Evolutionary conservation across 92 coral and sea anemone species (phyloP).

Genomic region (Palythoa grandiflora): DNA sequence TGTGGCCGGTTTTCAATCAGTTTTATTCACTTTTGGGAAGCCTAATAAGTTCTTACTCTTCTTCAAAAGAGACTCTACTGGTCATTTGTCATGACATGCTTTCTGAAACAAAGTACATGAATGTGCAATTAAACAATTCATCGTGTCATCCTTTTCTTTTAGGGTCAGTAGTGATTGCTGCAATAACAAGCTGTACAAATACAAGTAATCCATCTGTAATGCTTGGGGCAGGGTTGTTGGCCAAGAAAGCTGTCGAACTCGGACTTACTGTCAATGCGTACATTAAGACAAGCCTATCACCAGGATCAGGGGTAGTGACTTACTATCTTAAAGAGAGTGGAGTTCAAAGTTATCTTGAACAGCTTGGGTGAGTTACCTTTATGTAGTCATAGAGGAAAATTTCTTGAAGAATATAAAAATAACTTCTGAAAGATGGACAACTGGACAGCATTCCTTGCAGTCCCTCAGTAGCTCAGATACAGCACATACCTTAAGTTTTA

Average conservation of each 20-base stretch:
- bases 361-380: slow-evolving; percentile 79
- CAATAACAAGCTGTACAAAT: slow-evolving; percentile 98
- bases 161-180: slow-evolving; percentile 98
- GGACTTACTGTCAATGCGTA: slow-evolving; percentile 87
- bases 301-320: slow-evolving; percentile 98
- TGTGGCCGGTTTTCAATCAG: no score
- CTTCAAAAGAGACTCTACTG: no score
- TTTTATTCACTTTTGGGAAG: no score
- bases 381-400: background rate
- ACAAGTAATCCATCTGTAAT: slow-evolving; percentile 99
- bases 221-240: slow-evolving; percentile 97
- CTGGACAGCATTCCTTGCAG: no score
- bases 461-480: no score
- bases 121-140: background rate
- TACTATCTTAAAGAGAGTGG: slow-evolving; percentile 98
- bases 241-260: slow-evolving; percentile 90
- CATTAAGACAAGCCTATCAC: slow-evolving; percentile 94
- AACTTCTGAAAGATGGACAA: background rate
- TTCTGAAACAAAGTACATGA: no score
- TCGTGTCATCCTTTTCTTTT: background rate
- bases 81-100: background rate
- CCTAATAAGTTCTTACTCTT: no score
- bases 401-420: background rate
- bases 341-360: slow-evolving; percentile 85
- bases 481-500: no score